A percentile compares a stretch with the other conserved stretches of the same genome.
Conservation (phyloP, 2,888 invertebrate species). For the Drosophila recens region DNA sequence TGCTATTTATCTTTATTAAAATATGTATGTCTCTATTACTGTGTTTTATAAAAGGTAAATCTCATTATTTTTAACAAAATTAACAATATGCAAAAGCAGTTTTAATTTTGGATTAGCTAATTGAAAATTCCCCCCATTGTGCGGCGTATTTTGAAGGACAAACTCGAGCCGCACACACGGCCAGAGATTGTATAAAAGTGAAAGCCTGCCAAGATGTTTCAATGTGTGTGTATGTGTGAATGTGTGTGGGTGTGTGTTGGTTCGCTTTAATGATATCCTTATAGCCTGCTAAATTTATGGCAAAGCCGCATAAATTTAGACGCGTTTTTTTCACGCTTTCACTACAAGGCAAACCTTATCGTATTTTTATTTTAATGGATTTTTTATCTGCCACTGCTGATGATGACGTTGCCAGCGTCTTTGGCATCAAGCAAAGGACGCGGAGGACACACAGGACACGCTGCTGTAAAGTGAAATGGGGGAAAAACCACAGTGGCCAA, state of each 20-base stretch:
- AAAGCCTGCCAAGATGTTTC: slow-evolving; percentile 71
- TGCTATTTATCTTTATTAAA: too few species aligned
- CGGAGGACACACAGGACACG: slow-evolving; percentile 44
- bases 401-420: slow-evolving; percentile 65
- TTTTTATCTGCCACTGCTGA: slow-evolving; percentile 75
- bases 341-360: slow-evolving; percentile 74
- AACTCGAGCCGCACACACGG: slow-evolving; percentile 39
- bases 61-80: neutral
- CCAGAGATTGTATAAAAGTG: slow-evolving; percentile 67
- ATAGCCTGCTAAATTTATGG: slow-evolving; percentile 80
- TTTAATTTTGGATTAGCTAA: slow-evolving; percentile 1
- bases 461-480: neutral
- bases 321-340: slow-evolving; percentile 69
- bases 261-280: slow-evolving; percentile 81
- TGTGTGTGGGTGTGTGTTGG: slow-evolving; percentile 53
- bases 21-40: too few species aligned
- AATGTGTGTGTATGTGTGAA: slow-evolving; percentile 28
- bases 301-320: slow-evolving; percentile 79
- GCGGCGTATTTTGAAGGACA: slow-evolving; percentile 61
- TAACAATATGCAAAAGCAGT: neutral
- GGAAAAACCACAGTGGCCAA: slow-evolving; percentile 55
- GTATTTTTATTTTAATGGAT: slow-evolving; percentile 82
- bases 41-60: neutral
- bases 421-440: slow-evolving; percentile 23
- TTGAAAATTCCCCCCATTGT: slow-evolving; percentile 51